Conservation (phyloP, 2,797 vertebrate genomes). For the Erethizon dorsatum region DNA sequence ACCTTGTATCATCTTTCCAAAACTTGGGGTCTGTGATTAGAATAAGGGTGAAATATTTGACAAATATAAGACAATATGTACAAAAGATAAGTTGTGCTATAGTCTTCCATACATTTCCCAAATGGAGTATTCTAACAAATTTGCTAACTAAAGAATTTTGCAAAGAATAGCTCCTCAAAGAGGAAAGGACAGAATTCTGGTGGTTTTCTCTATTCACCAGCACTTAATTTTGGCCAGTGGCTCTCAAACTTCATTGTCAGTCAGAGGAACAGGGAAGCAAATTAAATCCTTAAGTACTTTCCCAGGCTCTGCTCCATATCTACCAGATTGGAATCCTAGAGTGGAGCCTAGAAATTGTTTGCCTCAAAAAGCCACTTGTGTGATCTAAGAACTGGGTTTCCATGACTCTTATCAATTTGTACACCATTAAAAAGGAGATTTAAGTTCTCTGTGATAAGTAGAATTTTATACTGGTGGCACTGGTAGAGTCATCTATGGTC, state of each 20-base stretch:
- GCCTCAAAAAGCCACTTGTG: neutral
- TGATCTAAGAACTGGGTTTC: neutral
- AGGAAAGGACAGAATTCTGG: neutral
- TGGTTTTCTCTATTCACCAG: neutral
- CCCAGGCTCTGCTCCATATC: rapidly evolving
- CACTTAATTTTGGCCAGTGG: neutral
- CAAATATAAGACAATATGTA: neutral
- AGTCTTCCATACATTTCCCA: neutral
- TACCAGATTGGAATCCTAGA: neutral
- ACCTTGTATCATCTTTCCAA: neutral
- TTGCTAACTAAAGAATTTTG: neutral
- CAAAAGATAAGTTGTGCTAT: neutral
- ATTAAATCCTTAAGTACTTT: neutral
- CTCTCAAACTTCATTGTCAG: neutral
- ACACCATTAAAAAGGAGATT: neutral
- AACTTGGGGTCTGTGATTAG: neutral
- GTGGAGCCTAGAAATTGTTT: conserved; percentile 15
- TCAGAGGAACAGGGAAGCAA: neutral
- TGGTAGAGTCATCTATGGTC: neutral
- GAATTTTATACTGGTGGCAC: neutral
- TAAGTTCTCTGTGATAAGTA: neutral
- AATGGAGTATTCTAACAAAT: neutral
- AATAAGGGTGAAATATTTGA: neutral
- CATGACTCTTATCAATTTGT: neutral
- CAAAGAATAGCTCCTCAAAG: neutral